These are phyloP conservation scores for Thymelicus sylvestris DNA, from an alignment of 2,888 invertebrate genomes.

Conservation along the genomic window DNA sequence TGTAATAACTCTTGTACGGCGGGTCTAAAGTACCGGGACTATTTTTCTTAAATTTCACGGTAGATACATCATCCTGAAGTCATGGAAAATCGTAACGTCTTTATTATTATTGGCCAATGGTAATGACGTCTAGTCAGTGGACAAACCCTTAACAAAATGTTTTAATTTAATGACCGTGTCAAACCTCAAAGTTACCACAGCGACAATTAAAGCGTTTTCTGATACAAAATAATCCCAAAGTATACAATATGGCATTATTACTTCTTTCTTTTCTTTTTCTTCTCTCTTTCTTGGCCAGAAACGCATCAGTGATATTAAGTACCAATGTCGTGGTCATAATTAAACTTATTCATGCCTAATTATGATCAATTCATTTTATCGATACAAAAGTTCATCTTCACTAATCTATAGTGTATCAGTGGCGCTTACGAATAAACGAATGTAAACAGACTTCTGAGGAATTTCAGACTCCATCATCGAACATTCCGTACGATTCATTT, in stretches of 20 bases:
- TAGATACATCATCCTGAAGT: conserved; percentile 70
- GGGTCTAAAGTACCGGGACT: conserved; percentile 63
- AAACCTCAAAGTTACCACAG: conserved; percentile 2
- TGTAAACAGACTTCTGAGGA: conserved; percentile 27
- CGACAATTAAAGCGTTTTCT: conserved; percentile 16
- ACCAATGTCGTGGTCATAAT: too few relatives aligned
- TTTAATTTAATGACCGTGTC: conserved; percentile 20
- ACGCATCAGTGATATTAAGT: too few relatives aligned
- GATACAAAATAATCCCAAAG: neutral
- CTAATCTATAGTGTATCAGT: neutral
- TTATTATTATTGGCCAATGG: conserved; percentile 58
- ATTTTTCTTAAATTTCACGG: conserved; percentile 83
- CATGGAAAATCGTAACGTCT: conserved; percentile 76
- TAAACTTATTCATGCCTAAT: too few relatives aligned
- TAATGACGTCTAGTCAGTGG: too few relatives aligned
- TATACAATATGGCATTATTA: too few relatives aligned
- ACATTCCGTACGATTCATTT: conserved; percentile 49
- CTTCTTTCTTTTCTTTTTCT: too few relatives aligned
- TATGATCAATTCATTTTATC: conserved; percentile 1
- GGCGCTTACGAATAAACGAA: neutral
- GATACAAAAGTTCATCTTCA: conserved; percentile 13
- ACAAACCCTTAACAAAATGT: conserved; percentile 22
- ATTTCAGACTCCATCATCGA: conserved; percentile 14
- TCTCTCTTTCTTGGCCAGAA: too few relatives aligned
- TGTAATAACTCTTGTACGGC: conserved; percentile 79